Base-by-base conservation (phyloP, 2,888 invertebrate species). In the Lasioglossum vierecki region DNA sequence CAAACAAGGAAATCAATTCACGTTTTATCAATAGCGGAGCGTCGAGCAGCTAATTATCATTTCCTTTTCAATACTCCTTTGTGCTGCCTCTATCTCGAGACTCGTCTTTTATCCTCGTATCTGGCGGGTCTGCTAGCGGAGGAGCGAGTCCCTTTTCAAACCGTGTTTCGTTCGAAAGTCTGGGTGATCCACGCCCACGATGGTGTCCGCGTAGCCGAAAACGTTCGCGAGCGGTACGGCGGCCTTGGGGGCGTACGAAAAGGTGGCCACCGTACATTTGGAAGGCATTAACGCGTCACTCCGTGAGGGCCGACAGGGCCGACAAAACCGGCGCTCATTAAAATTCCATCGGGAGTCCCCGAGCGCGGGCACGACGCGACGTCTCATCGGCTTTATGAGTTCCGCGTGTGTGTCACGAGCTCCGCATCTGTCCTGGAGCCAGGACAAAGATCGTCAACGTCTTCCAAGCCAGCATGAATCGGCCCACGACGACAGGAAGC, bases 291-390 rank as follows among this genome's bases (percentile, higher is more conserved):
- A 91, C 91, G 92, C 92, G 91, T 93, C 93, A 90, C 91, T 91
- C 89, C 87, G 87, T 30, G 82, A 81, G 91, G 91, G 90, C 91
- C 83, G 92, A 92, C 92, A 88, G 88, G 86, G 89, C 88, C 91
- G 91, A 91, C 90, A 92, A 89, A 92, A 92, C 89, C 30, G 91
- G 78, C 88, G 91, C 93, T 94, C 93, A 93, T 94, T 93, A 94
- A 94, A 93, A 94, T 94, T 93, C 93, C 93, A 92, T 92, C 90
- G 91, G 89, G 85, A 82, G 84, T 84, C 88, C 88, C 81, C 74
- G 53, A 26, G 26, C 39, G n/a, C 70, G 39, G 35, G 57, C 22
- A 15, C 63, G 30, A 53, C n/a, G 44, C 70, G 83, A 75, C 75
- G 73, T 82, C 82, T 79, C 82, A 80, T 88, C 86, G 88, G 84